Evolutionary conservation across 1,140 invertebrate genomes (phyloP), one percentile per base, ranked within the genome.

Genomic region (Papilio aristodemus): DNA sequence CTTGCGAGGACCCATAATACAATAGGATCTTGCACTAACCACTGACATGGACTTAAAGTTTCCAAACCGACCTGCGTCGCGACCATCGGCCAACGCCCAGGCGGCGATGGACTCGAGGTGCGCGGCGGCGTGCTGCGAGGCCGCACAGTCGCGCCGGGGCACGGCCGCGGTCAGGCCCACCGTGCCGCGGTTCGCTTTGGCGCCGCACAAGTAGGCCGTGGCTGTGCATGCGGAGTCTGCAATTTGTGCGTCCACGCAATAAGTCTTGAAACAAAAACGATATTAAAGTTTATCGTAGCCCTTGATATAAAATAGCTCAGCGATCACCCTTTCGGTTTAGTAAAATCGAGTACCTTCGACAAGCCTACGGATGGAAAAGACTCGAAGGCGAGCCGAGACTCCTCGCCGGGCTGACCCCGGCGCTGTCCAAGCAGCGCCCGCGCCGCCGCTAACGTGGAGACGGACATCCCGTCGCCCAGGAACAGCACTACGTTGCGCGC

Each of bases 141-240:
- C 92, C 11, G 85, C 76, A 70, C 95, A 94, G 66, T 94, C 92
- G 8, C 89, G 83, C 13, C 90, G 78, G 11, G 89, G 91, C 0
- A 95, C 94, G 4, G 91, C 86, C 1, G 92, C 94, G 59, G 93
- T 94, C 1, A 97, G 92, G 0, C 96, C 96, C 2, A 97, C 81
- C 0, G 94, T 95, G n/a, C 93, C 95, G 14, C 92, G 92, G 79
- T 96, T 96, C 1, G 93, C 93, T 85, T 98, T 98, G 0, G 97
- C 94, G 1, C 97, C 97, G 10, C 93, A 90, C 27, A 97, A 86
- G 71, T 95, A 96, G 0, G 96, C 96, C 0, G 96, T 97, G 6
- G 92, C 82, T 0, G 95, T 94, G 50, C 94, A 95, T 0, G 96
- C 96, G 0, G 95, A 96, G 82, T 97, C 96, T 0, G 96, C 92